phyloP scores from a whole-genome alignment of 2,888 invertebrate species.

The Leptopterna dolabrata region DNA sequence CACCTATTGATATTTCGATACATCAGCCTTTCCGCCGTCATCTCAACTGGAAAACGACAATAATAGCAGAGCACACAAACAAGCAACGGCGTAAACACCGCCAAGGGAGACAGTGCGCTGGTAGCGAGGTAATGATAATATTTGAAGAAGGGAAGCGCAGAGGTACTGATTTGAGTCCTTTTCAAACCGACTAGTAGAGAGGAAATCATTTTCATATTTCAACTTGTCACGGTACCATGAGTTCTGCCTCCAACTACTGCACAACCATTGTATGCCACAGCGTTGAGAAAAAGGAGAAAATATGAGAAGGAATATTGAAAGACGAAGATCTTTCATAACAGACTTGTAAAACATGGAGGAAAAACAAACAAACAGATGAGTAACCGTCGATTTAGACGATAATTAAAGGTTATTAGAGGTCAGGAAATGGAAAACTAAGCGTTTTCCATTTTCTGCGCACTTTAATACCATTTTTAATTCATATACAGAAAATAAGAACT shows the following conservation, averaged over 20 bases:
- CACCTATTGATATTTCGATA: not conserved
- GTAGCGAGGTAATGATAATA: constrained; percentile 21
- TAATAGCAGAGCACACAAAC: not conserved
- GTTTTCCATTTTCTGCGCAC: no score
- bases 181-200: not conserved
- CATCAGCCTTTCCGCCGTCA: not conserved
- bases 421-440: not conserved
- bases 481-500: no score
- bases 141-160: not conserved
- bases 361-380: not conserved
- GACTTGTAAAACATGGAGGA: not conserved
- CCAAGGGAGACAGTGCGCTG: not conserved
- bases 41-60: not conserved
- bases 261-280: not conserved
- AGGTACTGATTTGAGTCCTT: not conserved
- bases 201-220: not conserved
- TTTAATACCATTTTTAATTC: no score
- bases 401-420: not conserved
- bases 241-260: not conserved
- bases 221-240: not conserved
- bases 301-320: not conserved
- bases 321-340: not conserved
- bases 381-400: not conserved
- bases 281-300: not conserved
- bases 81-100: not conserved